phyloP scores from a whole-genome alignment of 2,888 invertebrate genomes.

The Oligia fasciuncula region DNA sequence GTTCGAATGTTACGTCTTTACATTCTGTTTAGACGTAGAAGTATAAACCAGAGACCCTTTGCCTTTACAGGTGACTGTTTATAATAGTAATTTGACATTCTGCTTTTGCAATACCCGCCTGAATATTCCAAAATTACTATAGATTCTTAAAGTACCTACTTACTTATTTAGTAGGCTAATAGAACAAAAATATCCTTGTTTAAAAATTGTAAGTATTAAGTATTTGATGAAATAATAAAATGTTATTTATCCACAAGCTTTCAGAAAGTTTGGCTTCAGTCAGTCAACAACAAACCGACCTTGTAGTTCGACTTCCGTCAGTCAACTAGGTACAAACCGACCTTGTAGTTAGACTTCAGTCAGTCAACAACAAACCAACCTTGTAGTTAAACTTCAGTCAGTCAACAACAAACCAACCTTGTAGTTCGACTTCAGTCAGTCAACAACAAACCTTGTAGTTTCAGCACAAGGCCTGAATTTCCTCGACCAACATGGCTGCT shows the following conservation, averaged over 20 bases:
- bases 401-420: background rate
- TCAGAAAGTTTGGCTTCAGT: background rate
- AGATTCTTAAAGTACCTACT: background rate
- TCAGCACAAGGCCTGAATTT: background rate
- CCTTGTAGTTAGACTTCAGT: constrained; percentile 2
- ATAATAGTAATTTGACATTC: background rate
- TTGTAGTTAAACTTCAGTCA: constrained; percentile 2
- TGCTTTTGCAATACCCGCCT: background rate
- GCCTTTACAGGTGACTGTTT: background rate
- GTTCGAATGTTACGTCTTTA: background rate
- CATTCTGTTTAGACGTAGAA: background rate
- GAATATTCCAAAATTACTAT: background rate
- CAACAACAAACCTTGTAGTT: constrained; percentile 16
- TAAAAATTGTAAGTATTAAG: too few species aligned
- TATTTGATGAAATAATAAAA: background rate
- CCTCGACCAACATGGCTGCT: constrained; percentile 35
- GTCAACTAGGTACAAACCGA: background rate
- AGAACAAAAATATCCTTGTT: background rate
- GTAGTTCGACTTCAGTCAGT: background rate
- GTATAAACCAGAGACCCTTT: background rate
- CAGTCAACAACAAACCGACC: background rate
- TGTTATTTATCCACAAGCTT: background rate
- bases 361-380: background rate
- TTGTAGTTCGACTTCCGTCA: constrained; percentile 6
- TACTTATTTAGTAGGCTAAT: background rate